These are phyloP conservation scores for Melangyna quadrimaculata DNA, from an alignment of 2,888 invertebrate genomes.

Conservation along the genomic window DNA sequence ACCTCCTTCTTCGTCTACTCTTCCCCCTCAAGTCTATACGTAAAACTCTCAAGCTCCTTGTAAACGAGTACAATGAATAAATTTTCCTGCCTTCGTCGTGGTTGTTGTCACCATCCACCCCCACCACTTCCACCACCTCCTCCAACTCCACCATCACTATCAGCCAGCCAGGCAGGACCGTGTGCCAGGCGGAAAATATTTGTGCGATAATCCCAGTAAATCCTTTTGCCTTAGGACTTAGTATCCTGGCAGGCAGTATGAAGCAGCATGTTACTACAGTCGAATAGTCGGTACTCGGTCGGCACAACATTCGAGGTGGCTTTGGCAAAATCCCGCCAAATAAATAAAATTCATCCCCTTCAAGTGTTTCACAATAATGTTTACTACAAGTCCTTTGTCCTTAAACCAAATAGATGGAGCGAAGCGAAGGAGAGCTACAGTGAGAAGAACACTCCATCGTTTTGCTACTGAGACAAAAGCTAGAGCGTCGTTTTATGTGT, in stretches of 20 bases:
- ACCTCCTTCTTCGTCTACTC: neutral
- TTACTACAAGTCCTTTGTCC: constrained; percentile 54
- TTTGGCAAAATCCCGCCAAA: constrained; percentile 69
- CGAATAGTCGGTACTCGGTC: neutral
- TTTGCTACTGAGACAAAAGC: constrained; percentile 57
- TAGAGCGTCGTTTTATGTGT: constrained; percentile 56
- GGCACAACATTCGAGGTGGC: constrained; percentile 17
- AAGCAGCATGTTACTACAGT: constrained; percentile 53
- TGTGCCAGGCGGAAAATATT: constrained; percentile 56
- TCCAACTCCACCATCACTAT: neutral
- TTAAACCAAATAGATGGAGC: neutral
- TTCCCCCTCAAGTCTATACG: neutral
- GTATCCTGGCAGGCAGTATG: constrained; percentile 34
- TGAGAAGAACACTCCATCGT: neutral
- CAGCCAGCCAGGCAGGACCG: constrained; percentile 12
- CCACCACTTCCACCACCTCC: constrained; percentile 1
- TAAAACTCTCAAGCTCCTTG: constrained; percentile 31
- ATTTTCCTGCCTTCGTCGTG: constrained; percentile 51
- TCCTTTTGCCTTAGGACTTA: constrained; percentile 64
- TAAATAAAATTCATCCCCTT: constrained; percentile 71
- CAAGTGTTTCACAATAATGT: constrained; percentile 70
- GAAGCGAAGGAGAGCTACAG: too few species aligned
- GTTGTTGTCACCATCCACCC: neutral
- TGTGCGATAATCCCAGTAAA: constrained; percentile 70
- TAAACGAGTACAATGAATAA: constrained; percentile 59